phyloP scores from a whole-genome alignment of 2,797 vertebrate species.

The Luscinia luscinia region DNA sequence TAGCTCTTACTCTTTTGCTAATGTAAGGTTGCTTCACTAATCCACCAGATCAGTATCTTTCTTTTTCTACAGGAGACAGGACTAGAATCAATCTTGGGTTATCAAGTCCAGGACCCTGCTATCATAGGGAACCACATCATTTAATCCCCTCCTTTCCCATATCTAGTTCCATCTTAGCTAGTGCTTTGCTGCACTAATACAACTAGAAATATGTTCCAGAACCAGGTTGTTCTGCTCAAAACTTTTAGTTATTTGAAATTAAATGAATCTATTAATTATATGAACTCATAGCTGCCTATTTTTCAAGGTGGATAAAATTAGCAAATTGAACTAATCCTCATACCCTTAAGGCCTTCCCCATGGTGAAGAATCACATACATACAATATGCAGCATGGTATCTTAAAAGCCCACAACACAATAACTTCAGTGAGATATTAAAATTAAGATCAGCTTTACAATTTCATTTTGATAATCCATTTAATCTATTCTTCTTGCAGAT shows the following conservation, averaged over 20 bases:
- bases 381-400: neutral
- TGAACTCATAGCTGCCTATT: neutral
- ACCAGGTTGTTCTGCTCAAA: neutral
- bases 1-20: neutral
- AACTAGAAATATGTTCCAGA: neutral
- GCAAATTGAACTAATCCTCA: neutral
- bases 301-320: neutral
- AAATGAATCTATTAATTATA: neutral
- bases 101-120: neutral
- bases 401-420: neutral
- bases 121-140: neutral
- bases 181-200: neutral
- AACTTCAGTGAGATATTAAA: constrained; percentile 25
- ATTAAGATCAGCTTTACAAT: constrained; percentile 40
- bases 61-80: neutral
- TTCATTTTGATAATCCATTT: constrained; percentile 57
- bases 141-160: neutral
- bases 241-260: neutral
- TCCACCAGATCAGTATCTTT: neutral
- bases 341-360: neutral
- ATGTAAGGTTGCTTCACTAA: constrained; percentile 36
- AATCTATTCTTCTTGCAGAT: neutral
- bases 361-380: neutral
- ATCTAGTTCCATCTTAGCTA: neutral
- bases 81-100: neutral